Percentiles rank a stretch among this genome's conserved stretches.
These are phyloP conservation scores for Scaptomyza polygonia DNA, from an alignment of 2,888 invertebrate genomes.

Conservation along the genomic window DNA sequence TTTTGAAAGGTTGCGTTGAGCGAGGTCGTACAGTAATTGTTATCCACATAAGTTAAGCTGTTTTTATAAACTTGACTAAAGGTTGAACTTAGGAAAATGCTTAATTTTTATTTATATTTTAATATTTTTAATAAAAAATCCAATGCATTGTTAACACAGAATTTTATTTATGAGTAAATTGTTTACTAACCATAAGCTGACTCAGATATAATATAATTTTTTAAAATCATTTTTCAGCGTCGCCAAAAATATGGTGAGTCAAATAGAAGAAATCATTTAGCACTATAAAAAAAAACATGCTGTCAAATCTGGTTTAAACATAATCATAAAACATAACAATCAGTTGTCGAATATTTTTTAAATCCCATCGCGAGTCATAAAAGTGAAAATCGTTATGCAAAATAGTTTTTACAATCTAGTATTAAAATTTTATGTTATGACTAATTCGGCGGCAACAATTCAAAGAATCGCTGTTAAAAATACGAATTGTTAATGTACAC, in stretches of 20 bases:
- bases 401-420: slow-evolving; percentile 39
- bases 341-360: not conserved
- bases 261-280: slow-evolving; percentile 8
- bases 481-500: slow-evolving; percentile 34
- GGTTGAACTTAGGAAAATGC: not conserved
- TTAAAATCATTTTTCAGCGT: not conserved
- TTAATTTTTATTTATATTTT: not conserved
- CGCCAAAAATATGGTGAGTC: slow-evolving; percentile 8
- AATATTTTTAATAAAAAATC: too few relatives aligned
- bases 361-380: slow-evolving; percentile 12
- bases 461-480: slow-evolving; percentile 41
- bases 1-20: too few relatives aligned
- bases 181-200: too few relatives aligned
- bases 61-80: not conserved
- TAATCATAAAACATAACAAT: not conserved
- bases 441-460: slow-evolving; percentile 46
- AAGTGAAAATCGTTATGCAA: slow-evolving; percentile 29
- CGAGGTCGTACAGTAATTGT: too few relatives aligned
- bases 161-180: too few relatives aligned
- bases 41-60: too few relatives aligned
- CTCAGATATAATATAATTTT: too few relatives aligned
- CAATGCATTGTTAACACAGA: not conserved
- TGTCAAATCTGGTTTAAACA: slow-evolving; percentile 1
- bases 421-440: slow-evolving; percentile 39
- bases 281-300: slow-evolving; percentile 1